Base-by-base conservation (phyloP, 2,797 vertebrate species). In the Falco rusticolus region DNA sequence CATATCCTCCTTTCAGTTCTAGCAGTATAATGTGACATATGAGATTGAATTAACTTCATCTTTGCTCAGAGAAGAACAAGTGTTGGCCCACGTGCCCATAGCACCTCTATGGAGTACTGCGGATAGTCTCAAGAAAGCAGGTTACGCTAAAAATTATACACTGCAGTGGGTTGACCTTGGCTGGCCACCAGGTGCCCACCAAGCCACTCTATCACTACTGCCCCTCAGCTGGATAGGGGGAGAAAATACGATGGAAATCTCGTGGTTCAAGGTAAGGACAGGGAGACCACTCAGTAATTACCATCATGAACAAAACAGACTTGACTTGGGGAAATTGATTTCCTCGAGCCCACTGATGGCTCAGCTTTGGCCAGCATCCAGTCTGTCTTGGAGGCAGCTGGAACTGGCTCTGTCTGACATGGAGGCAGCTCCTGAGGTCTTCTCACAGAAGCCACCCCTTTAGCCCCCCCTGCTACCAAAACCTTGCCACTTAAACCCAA, bases 121-220 rank as follows among this genome's bases (percentile, higher is more conserved):
- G 19, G 90, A 81, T 66, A 66, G 69, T 93, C 76, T 87, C 85
- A 94, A 61, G 88, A 90, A 96, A 89, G 64, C 43, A 95, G 39
- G 57, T 87, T 94, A 70, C n/a, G 18, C 50, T 89, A 61, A 71
- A 94, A 96, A 96, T 96, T 97, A 85, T 97, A 85, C 33, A 9
- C 45, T 22, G 28, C 5, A 3, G 45, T 65, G 47, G 41, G 28
- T 51, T 79, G 50, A 57, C 28, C 21, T 48, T 72, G 47, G 13
- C 31, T 83, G 54, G 10, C 59, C 21, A 4, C 41, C 47, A 72
- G 24, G 16, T 84, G n/a, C 28, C 56, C 21, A 29, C 33, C 54
- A 76, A 43, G 50, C 37, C 10, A 8, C 70, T 65, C 47, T 41
- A 8, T 87, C 53, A 25, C 37, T 74, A 6, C 20, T 6, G 11